Evolutionary conservation across 1,140 invertebrate species (phyloP).

Genomic region (Chionoecetes opilio): DNA sequence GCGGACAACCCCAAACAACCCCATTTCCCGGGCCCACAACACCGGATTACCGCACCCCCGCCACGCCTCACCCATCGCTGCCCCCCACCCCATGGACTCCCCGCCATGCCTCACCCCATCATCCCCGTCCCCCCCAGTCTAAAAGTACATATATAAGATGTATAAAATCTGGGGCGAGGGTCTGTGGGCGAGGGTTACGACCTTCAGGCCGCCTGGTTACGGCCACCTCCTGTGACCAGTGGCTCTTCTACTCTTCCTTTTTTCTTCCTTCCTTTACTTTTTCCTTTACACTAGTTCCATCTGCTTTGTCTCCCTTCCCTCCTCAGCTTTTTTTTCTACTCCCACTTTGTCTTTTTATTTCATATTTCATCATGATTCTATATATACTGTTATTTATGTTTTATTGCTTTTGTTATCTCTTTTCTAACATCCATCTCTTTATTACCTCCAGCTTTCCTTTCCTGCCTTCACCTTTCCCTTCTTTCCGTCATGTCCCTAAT

Average conservation of each 20-base stretch:
- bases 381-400: neutral
- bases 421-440: neutral
- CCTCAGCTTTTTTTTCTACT: neutral
- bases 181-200: conserved; percentile 61
- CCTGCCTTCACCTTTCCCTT: neutral
- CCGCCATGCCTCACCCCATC: neutral
- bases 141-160: conserved; percentile 54
- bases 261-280: neutral
- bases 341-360: neutral
- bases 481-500: neutral
- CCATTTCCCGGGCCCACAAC: neutral
- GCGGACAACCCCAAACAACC: conserved; percentile 40
- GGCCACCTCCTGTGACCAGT: conserved; percentile 57
- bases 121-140: neutral
- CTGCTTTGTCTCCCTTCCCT: conserved; percentile 41
- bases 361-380: neutral
- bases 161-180: conserved; percentile 50
- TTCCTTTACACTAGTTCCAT: neutral
- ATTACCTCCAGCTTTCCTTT: neutral
- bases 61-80: neutral
- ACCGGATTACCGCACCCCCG: neutral
- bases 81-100: neutral
- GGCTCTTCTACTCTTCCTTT: conserved; percentile 33
- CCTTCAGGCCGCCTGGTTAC: conserved; percentile 41
- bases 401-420: neutral